These are phyloP conservation scores for Ceratina australensis DNA, from an alignment of 1,140 invertebrate genomes.

Conservation along the genomic window DNA sequence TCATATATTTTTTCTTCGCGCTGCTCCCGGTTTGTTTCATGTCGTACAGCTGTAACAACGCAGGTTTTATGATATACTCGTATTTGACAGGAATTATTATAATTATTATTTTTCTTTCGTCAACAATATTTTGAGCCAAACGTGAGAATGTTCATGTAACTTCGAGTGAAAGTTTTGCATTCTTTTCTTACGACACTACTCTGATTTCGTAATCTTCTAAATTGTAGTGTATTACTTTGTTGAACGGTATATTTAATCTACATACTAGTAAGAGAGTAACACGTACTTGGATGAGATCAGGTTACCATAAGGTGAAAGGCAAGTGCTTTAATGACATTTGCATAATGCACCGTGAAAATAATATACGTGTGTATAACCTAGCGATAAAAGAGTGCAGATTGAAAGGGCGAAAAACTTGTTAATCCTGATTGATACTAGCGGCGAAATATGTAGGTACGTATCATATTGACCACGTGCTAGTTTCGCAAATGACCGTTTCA, in stretches of 20 bases:
- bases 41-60: no score
- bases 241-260: not conserved
- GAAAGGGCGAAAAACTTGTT: constrained; percentile 26
- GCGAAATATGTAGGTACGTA: constrained; percentile 21
- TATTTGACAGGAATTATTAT: no score
- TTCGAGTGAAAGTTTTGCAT: not conserved
- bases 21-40: no score
- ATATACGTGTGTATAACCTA: not conserved
- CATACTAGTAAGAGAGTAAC: not conserved
- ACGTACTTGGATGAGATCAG: not conserved
- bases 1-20: no score
- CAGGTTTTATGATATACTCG: no score
- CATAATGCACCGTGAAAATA: constrained; percentile 10
- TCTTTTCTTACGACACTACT: not conserved
- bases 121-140: no score
- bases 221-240: not conserved
- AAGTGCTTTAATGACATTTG: constrained; percentile 10
- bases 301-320: not conserved
- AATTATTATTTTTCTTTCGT: no score
- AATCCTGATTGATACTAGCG: constrained; percentile 15
- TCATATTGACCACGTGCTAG: constrained; percentile 14
- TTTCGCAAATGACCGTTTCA: constrained; percentile 37
- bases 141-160: not conserved
- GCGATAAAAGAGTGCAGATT: not conserved
- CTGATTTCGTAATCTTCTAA: not conserved